phyloP scores from a whole-genome alignment of 1,140 invertebrate species.

The Neuroterus valhalla region DNA sequence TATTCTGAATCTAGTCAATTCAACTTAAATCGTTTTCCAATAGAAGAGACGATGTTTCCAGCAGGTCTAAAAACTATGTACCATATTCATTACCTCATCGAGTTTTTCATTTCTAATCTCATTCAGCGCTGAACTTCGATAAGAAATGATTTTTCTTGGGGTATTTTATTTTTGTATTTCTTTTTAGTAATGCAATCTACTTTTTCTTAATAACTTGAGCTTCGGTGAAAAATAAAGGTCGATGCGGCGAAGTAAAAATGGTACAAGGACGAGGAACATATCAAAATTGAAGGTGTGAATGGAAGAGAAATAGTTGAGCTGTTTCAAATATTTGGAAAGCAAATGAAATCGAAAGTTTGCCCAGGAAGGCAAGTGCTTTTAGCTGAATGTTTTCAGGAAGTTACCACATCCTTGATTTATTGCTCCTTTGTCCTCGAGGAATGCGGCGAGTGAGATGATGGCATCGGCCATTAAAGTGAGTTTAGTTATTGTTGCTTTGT shows the following conservation, averaged over 20 bases:
- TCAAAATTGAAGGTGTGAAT: slow-evolving; percentile 6
- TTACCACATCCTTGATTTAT: slow-evolving; percentile 26
- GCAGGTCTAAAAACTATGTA: slow-evolving; percentile 61
- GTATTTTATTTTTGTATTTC: background rate
- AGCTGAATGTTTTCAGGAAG: slow-evolving; percentile 10
- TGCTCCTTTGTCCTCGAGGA: background rate
- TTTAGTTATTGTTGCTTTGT: slow-evolving; percentile 16
- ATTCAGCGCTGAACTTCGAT: background rate
- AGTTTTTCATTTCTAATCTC: slow-evolving; percentile 13
- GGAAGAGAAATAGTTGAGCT: slow-evolving; percentile 3
- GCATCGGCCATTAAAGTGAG: slow-evolving; percentile 12
- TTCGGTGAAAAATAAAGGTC: background rate
- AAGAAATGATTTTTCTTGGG: background rate
- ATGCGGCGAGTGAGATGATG: slow-evolving; percentile 6
- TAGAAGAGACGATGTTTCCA: slow-evolving; percentile 54
- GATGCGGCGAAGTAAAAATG: background rate
- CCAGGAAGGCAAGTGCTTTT: slow-evolving; percentile 11
- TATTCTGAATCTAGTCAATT: background rate
- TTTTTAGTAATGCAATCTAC: background rate
- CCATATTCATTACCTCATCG: slow-evolving; percentile 2
- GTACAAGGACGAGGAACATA: background rate
- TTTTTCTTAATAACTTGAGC: background rate
- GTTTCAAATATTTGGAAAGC: background rate
- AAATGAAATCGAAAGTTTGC: slow-evolving; percentile 4
- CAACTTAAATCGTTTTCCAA: slow-evolving; percentile 4